A percentile compares a stretch with the other conserved stretches of the same genome.
These are phyloP conservation scores for Epinephelus fuscoguttatus DNA, from an alignment of 2,113 vertebrate genomes.

Conservation along the genomic window DNA sequence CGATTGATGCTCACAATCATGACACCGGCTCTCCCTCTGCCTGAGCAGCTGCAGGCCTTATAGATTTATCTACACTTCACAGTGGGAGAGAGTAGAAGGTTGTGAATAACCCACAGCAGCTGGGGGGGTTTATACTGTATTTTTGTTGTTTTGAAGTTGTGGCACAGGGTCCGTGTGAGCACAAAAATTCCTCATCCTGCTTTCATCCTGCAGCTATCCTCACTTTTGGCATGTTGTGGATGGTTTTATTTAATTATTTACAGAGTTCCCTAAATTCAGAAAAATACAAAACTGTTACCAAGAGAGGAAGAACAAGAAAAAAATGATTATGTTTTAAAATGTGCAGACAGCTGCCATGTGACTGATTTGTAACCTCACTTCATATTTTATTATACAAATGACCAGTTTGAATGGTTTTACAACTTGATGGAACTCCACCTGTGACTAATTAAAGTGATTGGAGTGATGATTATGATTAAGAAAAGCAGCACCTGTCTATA, in stretches of 20 bases:
- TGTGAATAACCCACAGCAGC: slow-evolving; percentile 2
- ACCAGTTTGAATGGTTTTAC: background rate
- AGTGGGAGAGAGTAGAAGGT: background rate
- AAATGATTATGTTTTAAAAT: background rate
- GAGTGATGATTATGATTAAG: background rate
- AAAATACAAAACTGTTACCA: background rate
- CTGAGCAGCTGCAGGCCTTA: slow-evolving; percentile 20
- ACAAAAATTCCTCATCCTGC: background rate
- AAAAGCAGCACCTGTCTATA: no score
- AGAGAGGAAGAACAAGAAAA: background rate
- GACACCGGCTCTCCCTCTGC: background rate
- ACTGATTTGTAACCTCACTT: background rate
- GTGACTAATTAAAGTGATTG: background rate
- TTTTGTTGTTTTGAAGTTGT: slow-evolving; percentile 16
- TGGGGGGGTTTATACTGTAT: background rate
- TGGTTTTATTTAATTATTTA: background rate
- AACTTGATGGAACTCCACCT: no score
- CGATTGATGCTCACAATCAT: background rate
- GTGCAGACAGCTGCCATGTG: background rate
- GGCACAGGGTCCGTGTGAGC: slow-evolving; percentile 1
- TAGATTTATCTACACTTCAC: slow-evolving; percentile 23
- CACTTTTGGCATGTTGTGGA: background rate
- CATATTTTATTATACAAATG: background rate
- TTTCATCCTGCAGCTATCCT: slow-evolving; percentile 1
- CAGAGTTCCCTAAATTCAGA: background rate